These are phyloP conservation scores for Eupithecia pulchellata DNA, from an alignment of 2,888 invertebrate species.

Conservation along the genomic window DNA sequence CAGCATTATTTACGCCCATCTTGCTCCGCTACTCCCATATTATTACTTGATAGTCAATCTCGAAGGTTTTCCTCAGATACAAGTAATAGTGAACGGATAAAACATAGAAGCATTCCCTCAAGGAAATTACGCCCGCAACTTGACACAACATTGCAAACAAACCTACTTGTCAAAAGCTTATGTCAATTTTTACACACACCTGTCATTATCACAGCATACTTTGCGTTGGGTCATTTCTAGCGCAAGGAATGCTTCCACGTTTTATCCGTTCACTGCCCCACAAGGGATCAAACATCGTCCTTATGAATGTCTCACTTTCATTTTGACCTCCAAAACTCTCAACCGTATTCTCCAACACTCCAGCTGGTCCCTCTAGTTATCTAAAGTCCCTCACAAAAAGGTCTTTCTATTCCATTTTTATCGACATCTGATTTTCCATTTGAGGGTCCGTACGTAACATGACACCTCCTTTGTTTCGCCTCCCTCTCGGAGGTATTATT, in stretches of 20 bases:
- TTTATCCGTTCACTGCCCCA: too few species aligned
- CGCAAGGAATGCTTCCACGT: too few species aligned
- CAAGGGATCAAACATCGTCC: not conserved
- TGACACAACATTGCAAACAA: too few species aligned
- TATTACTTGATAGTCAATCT: not conserved
- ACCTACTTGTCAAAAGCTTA: too few species aligned
- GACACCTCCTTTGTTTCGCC: constrained; percentile 40
- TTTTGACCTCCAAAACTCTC: not conserved
- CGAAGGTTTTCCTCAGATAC: not conserved
- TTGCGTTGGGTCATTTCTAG: too few species aligned
- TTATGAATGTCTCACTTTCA: not conserved
- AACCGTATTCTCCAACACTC: not conserved
- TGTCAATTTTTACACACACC: too few species aligned
- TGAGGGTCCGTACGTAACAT: constrained; percentile 35
- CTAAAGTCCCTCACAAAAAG: constrained; percentile 11
- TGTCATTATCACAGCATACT: too few species aligned
- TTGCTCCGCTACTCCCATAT: not conserved
- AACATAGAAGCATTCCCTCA: too few species aligned
- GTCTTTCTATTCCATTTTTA: constrained; percentile 18
- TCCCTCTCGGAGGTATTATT: constrained; percentile 37
- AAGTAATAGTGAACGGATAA: too few species aligned
- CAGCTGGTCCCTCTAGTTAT: constrained; percentile 5
- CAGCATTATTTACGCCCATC: not conserved
- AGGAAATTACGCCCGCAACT: too few species aligned
- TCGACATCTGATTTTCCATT: constrained; percentile 28